Evolutionary conservation across 2,113 vertebrate species (phyloP).

Genomic region (Macrotis lagotis): DNA sequence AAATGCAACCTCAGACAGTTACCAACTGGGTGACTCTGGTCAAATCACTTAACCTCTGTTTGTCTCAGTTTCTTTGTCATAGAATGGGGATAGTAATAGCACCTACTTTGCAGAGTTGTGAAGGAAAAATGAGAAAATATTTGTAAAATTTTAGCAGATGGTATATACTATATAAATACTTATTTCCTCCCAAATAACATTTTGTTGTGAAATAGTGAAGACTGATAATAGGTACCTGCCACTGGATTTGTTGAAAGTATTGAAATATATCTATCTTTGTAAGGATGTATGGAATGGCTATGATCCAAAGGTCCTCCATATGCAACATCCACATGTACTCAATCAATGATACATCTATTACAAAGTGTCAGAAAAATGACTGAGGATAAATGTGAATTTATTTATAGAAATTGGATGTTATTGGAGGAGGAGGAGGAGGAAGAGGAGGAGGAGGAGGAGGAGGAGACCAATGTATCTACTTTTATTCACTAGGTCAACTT

Average conservation of each 20-base stretch:
- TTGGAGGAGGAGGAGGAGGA: not conserved
- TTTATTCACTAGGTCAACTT: not conserved
- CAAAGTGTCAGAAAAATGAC: not conserved
- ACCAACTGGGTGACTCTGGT: not conserved
- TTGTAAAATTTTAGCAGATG: not conserved
- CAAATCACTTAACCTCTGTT: not conserved
- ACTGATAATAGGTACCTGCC: not conserved
- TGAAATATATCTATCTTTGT: not conserved
- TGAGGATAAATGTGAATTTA: not conserved
- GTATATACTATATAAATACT: not conserved
- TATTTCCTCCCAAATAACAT: not conserved
- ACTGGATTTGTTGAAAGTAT: not conserved
- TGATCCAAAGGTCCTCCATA: not conserved
- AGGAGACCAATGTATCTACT: not conserved
- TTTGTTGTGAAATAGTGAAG: not conserved
- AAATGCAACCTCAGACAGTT: not conserved
- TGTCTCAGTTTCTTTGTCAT: not conserved
- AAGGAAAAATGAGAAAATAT: not conserved
- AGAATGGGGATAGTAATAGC: not conserved
- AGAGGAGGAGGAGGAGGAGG: not conserved
- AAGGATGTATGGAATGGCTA: not conserved
- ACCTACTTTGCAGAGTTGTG: not conserved
- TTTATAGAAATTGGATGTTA: not conserved
- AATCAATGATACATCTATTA: not conserved
- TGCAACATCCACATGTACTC: not conserved